Base-by-base conservation (phyloP, 2,113 vertebrate genomes). In the Irena cyanogastra region DNA sequence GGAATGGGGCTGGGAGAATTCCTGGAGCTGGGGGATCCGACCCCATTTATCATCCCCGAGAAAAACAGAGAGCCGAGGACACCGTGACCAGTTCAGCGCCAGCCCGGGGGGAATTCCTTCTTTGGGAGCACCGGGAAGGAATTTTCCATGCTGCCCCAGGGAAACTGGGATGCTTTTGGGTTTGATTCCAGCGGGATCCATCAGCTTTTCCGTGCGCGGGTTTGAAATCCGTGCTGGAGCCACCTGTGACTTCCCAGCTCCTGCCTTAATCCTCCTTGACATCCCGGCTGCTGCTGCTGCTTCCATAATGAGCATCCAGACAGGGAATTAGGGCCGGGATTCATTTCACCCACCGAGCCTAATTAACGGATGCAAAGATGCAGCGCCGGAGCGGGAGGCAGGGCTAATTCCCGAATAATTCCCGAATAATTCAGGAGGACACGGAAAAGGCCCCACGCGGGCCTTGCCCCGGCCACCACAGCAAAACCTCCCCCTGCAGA, bases 381-480 rank as follows among this genome's bases (percentile, higher is more conserved):
- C 18, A 1, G 80, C 31, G 2, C 88, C 6, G 7, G 24, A 71
- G 80, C 23, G 11, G 68, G 37, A 77, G 78, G 30, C 70, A 2
- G 78, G 45, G 31, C 60, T 15, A n/a, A 76, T 68, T 83, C 72
- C 71, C 2, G 1, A 60, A 37, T 16, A 52, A 11, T 19, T 8
- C 26, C n/a, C 3, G 90, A 28, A 81, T 81, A 20, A 61, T 57
- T 87, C 89, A 10, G 8, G 7, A 52, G 71, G 71, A 24, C 2
- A 0, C 0, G 0, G 79, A 18, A 4, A 26, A 47, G 71, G 2
- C 83, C 57, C 75, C 2, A 0, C 16, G 0, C 0, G 0, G 24
- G 39, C 23, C 33, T 41, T 19, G 56, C n/a, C 47, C 24, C 1
- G 30, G 26, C 30, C 65, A 1, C 0, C 2, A 2, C 31, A 27